phyloP scores from a whole-genome alignment of 1,140 invertebrate species.

The Lordiphosa collinella region DNA sequence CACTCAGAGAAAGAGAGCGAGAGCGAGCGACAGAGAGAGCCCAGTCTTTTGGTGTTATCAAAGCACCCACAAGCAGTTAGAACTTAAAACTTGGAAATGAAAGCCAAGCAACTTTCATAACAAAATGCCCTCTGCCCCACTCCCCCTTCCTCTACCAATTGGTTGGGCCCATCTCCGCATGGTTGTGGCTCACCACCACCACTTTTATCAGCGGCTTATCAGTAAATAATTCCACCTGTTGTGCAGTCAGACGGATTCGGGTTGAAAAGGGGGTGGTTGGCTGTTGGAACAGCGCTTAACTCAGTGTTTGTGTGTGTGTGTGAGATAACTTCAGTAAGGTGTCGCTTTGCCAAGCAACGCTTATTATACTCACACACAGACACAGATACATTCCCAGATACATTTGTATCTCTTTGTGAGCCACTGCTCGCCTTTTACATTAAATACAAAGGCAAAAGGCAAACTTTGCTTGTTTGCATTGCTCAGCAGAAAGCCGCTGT shows the following conservation, averaged over 20 bases:
- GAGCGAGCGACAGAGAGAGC: background rate
- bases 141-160: background rate
- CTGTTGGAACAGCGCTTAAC: background rate
- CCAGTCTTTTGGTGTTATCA: slow-evolving; percentile 43
- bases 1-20: background rate
- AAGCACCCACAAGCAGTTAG: slow-evolving; percentile 58
- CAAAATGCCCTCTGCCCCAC: slow-evolving; percentile 7
- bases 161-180: background rate
- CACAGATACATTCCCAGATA: slow-evolving; percentile 14
- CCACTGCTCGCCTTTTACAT: slow-evolving; percentile 4
- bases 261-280: background rate
- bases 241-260: slow-evolving; percentile 16
- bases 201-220: slow-evolving; percentile 72
- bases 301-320: slow-evolving; percentile 16
- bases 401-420: slow-evolving; percentile 42
- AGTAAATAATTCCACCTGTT: slow-evolving; percentile 77
- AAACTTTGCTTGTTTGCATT: slow-evolving; percentile 58
- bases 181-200: slow-evolving; percentile 6
- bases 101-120: slow-evolving; percentile 24
- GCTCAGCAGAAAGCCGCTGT: slow-evolving; percentile 60
- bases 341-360: slow-evolving; percentile 48
- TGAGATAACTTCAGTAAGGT: slow-evolving; percentile 57
- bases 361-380: slow-evolving; percentile 23
- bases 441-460: slow-evolving; percentile 20
- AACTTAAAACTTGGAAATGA: slow-evolving; percentile 45